A percentile compares a stretch with the other conserved stretches of the same genome.
Conservation (phyloP, 2,888 invertebrate genomes). For the Gerris lacustris region DNA sequence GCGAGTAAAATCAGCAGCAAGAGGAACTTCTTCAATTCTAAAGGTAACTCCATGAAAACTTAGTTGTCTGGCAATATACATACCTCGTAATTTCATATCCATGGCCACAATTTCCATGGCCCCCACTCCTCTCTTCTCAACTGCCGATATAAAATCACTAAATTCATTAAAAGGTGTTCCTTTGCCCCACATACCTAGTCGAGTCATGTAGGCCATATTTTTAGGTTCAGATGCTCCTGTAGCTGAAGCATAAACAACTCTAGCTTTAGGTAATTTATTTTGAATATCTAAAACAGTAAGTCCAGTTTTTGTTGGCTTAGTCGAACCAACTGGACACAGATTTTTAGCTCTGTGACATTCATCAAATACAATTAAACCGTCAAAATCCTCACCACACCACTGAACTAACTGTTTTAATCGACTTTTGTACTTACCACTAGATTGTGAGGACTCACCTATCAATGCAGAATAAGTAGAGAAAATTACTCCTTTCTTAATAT, state of each 20-base stretch:
- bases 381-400: conserved; percentile 96
- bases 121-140: conserved; percentile 50
- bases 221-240: conserved; percentile 50
- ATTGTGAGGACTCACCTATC: conserved; percentile 89
- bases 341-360: conserved; percentile 57
- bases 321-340: conserved; percentile 47
- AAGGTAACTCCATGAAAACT: conserved; percentile 51
- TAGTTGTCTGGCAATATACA: conserved; percentile 51
- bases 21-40: conserved; percentile 45
- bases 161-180: conserved; percentile 50
- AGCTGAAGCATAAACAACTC: conserved; percentile 45
- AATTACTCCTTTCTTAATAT: conserved; percentile 86
- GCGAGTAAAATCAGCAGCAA: conserved; percentile 42
- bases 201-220: conserved; percentile 55
- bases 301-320: conserved; percentile 52
- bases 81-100: conserved; percentile 53
- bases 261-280: conserved; percentile 45
- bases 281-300: conserved; percentile 48
- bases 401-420: conserved; percentile 89
- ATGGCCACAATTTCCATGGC: conserved; percentile 57
- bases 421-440: conserved; percentile 76
- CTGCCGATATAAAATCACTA: conserved; percentile 46
- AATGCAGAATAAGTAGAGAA: conserved; percentile 97
- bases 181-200: conserved; percentile 53
- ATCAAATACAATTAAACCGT: conserved; percentile 62